Percentiles rank a stretch among this genome's conserved stretches.
phyloP scores from a whole-genome alignment of 1,140 invertebrate species.

The Eupristina koningsbergeri region DNA sequence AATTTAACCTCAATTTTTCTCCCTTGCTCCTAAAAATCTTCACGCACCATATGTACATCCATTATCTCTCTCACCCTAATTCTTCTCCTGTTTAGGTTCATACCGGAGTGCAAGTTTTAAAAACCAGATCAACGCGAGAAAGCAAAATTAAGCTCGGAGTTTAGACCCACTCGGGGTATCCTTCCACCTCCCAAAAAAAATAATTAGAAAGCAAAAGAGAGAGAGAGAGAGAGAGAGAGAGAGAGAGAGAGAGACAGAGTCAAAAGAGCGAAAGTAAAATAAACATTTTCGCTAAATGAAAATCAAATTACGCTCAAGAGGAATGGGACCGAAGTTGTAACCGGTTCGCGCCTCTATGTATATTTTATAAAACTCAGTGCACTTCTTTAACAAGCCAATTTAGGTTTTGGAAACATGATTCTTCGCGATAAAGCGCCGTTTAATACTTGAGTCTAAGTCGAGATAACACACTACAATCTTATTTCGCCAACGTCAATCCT shows the following conservation, averaged over 20 bases:
- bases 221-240: background rate
- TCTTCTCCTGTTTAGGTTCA: background rate
- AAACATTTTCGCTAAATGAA: slow-evolving; percentile 55
- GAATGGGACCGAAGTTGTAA: slow-evolving; percentile 45
- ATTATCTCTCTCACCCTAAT: background rate
- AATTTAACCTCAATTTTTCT: slow-evolving; percentile 38
- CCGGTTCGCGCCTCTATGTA: slow-evolving; percentile 40
- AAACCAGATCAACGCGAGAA: slow-evolving; percentile 40
- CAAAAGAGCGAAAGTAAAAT: slow-evolving; percentile 46
- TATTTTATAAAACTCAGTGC: background rate
- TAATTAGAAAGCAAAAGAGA: background rate
- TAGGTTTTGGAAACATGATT: slow-evolving; percentile 3
- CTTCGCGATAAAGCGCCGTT: background rate
- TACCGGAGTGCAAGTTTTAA: slow-evolving; percentile 24
- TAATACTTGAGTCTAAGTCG: background rate
- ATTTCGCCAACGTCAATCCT: background rate
- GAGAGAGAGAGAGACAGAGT: background rate
- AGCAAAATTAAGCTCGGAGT: background rate
- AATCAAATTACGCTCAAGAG: slow-evolving; percentile 2
- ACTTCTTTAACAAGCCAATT: background rate
- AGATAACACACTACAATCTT: slow-evolving; percentile 13
- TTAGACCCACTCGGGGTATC: background rate
- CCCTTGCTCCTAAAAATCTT: background rate
- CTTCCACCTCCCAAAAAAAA: slow-evolving; percentile 28
- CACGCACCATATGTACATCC: background rate